Evolutionary conservation across 2,797 vertebrate species (phyloP), one percentile per base, ranked within the genome.

Genomic region (Podargus strigoides): DNA sequence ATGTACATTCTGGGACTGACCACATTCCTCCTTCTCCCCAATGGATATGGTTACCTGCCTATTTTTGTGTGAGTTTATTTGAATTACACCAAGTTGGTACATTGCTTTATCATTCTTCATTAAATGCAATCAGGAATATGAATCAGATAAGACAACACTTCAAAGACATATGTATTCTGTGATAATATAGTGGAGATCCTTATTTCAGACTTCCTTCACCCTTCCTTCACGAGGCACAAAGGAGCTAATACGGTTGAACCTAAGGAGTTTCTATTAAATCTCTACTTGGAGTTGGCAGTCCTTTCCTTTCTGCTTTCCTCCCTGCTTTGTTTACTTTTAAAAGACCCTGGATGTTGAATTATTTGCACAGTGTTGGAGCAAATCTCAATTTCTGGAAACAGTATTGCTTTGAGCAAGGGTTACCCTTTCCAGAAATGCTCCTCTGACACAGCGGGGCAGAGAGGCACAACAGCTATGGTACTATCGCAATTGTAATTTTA

Each of bases 331-430:
- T 97, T 96, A 96, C 70, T 97, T 96, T 82, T 94, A 94, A 97
- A 97, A 97, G 96, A 92, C 87, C 77, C 67, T 94, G 68, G 86
- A 86, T 95, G 80, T 74, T 85, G 63, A 97, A 72, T 83, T 89
- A 93, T 75, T 94, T 92, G 88, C 85, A 94, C 72, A 91, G 68
- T 77, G 83, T 92, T 93, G 81, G 79, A 93, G 68, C 91, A 91
- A 93, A 96, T 95, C 74, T 90, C 81, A 62, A 91, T 96, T 97
- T 97, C 89, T 97, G 88, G 95, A 92, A 97, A 87, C 49, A 94
- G 32, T 76, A 55, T 85, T 94, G 77, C 58, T 80, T 87, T 62
- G 69, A 91, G 27, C 58, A 90, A 76, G 72, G 42, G 16, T 89
- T 96, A 85, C 53, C 78, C 53, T 88, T 82, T 92, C 93, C 59